Conservation (phyloP, 2,797 vertebrate genomes). For the Clarias fuscus region DNA sequence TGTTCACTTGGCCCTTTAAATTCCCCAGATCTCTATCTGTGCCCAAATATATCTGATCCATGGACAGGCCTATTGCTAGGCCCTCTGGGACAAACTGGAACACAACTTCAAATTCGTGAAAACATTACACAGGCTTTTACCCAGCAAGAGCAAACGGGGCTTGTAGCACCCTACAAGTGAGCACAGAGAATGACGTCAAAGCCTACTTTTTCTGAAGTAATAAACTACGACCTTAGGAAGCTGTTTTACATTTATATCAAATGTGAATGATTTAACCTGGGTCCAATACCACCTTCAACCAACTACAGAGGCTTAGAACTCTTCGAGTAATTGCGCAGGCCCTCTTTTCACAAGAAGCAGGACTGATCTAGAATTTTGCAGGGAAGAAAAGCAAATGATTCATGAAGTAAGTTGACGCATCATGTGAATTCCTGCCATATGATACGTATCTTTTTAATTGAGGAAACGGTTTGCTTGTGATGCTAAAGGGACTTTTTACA, state of each 20-base stretch:
- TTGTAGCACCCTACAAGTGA: slow-evolving; percentile 37
- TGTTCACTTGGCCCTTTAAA: no score
- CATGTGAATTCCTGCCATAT: not conserved
- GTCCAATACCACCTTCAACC: not conserved
- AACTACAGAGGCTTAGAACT: not conserved
- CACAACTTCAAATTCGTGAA: not conserved
- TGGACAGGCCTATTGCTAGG: no score
- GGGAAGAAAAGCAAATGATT: not conserved
- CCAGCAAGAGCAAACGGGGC: slow-evolving; percentile 14
- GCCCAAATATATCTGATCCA: no score
- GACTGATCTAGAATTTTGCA: not conserved
- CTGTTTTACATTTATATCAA: slow-evolving; percentile 43
- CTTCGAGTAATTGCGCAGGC: not conserved
- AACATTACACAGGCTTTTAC: not conserved
- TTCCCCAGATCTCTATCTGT: no score
- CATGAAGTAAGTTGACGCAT: not conserved
- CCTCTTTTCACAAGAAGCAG: not conserved
- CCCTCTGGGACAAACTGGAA: not conserved
- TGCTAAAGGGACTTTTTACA: not conserved
- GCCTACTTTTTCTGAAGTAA: slow-evolving; percentile 52
- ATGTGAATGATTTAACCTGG: not conserved
- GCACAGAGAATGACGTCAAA: slow-evolving; percentile 47
- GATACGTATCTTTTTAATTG: not conserved
- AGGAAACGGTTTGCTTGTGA: slow-evolving; percentile 8
- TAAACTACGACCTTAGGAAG: slow-evolving; percentile 29